These are phyloP conservation scores for Phenacoccus solenopsis DNA, from an alignment of 1,140 invertebrate genomes.

Conservation along the genomic window DNA sequence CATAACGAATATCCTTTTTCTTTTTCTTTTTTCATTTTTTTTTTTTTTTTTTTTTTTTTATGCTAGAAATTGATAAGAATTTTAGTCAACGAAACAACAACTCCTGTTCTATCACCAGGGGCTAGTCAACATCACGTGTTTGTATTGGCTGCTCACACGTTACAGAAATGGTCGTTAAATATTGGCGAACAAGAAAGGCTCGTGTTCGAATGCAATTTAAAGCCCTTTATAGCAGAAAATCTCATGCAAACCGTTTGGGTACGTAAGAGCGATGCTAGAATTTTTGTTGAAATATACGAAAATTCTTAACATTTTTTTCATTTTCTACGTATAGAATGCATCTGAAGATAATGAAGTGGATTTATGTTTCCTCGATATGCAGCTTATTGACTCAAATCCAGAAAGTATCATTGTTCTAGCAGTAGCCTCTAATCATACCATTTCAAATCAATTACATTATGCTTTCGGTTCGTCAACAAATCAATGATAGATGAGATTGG, in stretches of 20 bases:
- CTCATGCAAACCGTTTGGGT: slow-evolving; percentile 48
- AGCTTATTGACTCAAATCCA: slow-evolving; percentile 40
- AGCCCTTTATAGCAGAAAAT: slow-evolving; percentile 44
- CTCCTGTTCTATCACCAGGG: background rate
- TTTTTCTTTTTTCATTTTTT: too few relatives aligned
- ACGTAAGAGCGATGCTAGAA: background rate
- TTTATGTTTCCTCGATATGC: slow-evolving; percentile 59
- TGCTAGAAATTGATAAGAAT: slow-evolving; percentile 49
- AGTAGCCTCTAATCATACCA: slow-evolving; percentile 51
- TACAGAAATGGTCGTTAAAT: slow-evolving; percentile 54
- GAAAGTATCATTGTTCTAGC: slow-evolving; percentile 53
- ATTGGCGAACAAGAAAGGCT: slow-evolving; percentile 42
- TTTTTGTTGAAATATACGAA: too few relatives aligned
- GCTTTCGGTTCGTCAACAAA: slow-evolving; percentile 39
- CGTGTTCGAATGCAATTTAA: slow-evolving; percentile 49
- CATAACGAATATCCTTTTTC: background rate
- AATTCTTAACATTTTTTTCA: too few relatives aligned
- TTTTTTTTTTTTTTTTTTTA: too few relatives aligned
- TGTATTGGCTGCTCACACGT: slow-evolving; percentile 48
- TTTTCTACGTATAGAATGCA: too few relatives aligned
- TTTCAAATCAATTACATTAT: slow-evolving; percentile 51
- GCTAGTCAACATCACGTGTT: slow-evolving; percentile 40
- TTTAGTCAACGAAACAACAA: slow-evolving; percentile 31
- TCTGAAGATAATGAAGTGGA: slow-evolving; percentile 36
- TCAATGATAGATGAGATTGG: too few relatives aligned